phyloP scores from a whole-genome alignment of 2,888 invertebrate genomes.

The Hypselothyrea guttata region DNA sequence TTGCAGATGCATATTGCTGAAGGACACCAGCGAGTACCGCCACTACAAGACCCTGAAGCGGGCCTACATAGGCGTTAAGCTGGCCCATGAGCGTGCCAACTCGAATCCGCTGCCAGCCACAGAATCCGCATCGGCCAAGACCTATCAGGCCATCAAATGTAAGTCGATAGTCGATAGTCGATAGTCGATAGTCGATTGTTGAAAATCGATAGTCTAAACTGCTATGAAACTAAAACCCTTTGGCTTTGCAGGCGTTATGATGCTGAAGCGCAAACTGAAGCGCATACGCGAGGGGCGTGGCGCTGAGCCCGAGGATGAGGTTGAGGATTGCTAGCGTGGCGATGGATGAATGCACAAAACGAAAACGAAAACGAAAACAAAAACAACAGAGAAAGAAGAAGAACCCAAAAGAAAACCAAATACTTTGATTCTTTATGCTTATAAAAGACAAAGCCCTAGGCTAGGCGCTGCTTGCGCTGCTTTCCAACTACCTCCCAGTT shows the following conservation, averaged over 20 bases:
- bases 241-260: conserved; percentile 79
- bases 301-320: conserved; percentile 76
- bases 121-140: conserved; percentile 79
- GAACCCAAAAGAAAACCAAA: conserved; percentile 13
- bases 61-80: conserved; percentile 81
- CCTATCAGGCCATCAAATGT: conserved; percentile 83
- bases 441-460: conserved; percentile 53
- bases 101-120: conserved; percentile 60
- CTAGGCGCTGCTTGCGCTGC: conserved; percentile 39
- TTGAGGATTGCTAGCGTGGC: conserved; percentile 52
- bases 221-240: neutral
- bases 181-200: no score
- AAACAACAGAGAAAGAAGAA: neutral
- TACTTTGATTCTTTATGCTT: conserved; percentile 29
- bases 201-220: no score
- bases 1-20: conserved; percentile 80
- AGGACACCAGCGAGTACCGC: conserved; percentile 80
- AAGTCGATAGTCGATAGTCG: no score
- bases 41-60: conserved; percentile 81
- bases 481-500: conserved; percentile 44
- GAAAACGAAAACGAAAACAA: neutral
- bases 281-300: conserved; percentile 82
- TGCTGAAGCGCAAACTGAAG: conserved; percentile 81
- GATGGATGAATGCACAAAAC: neutral
- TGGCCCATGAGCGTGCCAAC: conserved; percentile 77